Conservation (phyloP, 2,797 vertebrate genomes). For the Melanotaenia trifasciata region DNA sequence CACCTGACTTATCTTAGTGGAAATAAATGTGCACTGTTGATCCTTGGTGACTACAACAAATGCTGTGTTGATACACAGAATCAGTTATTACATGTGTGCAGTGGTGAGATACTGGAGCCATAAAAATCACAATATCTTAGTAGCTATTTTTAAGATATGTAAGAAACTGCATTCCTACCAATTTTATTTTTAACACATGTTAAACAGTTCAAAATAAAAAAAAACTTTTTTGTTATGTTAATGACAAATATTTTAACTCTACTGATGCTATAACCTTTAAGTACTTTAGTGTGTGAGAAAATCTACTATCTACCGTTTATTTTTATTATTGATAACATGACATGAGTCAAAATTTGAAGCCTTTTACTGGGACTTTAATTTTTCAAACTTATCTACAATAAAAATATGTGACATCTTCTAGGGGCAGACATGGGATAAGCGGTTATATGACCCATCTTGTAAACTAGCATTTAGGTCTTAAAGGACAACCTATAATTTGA, state of each 20-base stretch:
- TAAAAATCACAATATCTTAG: neutral
- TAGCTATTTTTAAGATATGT: constrained; percentile 11
- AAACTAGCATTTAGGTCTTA: constrained; percentile 36
- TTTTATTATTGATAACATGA: neutral
- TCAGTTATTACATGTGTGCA: constrained; percentile 16
- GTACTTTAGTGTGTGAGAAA: neutral
- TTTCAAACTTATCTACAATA: neutral
- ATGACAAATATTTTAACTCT: neutral
- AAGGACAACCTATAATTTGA: constrained; percentile 61
- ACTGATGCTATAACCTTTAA: neutral
- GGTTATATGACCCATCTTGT: constrained; percentile 22
- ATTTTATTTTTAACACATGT: neutral
- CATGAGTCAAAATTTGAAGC: neutral
- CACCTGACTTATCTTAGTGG: constrained; percentile 40
- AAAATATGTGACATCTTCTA: constrained; percentile 40
- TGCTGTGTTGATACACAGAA: constrained; percentile 13
- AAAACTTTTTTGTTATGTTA: neutral
- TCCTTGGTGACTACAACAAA: constrained; percentile 20
- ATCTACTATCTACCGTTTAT: neutral
- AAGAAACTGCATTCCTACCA: neutral
- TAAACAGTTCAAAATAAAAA: neutral
- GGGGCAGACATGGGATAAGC: constrained; percentile 41
- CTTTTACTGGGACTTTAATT: neutral
- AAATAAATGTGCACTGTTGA: constrained; percentile 24
- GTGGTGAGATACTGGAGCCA: neutral